Conservation (phyloP, 2,888 invertebrate genomes). For the Perizoma affinitatum region DNA sequence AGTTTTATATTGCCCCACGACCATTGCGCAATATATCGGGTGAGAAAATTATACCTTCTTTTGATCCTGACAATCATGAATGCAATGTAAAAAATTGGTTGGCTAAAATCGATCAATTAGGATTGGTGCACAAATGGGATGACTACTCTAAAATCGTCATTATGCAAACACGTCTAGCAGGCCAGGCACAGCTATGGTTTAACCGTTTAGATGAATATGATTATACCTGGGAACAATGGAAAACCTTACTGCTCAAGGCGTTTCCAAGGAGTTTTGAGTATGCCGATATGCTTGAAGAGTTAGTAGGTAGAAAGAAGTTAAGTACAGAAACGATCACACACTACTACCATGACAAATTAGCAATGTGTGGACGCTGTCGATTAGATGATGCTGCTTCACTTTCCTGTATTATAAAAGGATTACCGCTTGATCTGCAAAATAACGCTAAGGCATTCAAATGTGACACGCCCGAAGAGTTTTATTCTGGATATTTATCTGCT, state of each 20-base stretch:
- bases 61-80: slow-evolving; percentile 23
- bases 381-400: slow-evolving; percentile 37
- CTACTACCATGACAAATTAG: slow-evolving; percentile 46
- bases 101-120: slow-evolving; percentile 18
- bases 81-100: slow-evolving; percentile 9
- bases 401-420: slow-evolving; percentile 42
- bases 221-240: slow-evolving; percentile 44
- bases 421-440: slow-evolving; percentile 37
- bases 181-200: slow-evolving; percentile 42
- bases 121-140: slow-evolving; percentile 32
- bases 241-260: slow-evolving; percentile 37
- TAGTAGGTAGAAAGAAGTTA: slow-evolving; percentile 37
- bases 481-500: slow-evolving; percentile 38
- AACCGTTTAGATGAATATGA: slow-evolving; percentile 41
- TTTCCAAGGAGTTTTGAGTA: slow-evolving; percentile 43
- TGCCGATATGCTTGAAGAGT: slow-evolving; percentile 35
- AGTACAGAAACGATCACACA: slow-evolving; percentile 37
- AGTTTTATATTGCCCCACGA: too few species aligned
- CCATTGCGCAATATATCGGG: too few species aligned
- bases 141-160: slow-evolving; percentile 37
- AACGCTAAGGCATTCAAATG: slow-evolving; percentile 44
- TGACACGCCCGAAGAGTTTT: slow-evolving; percentile 37
- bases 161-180: slow-evolving; percentile 39
- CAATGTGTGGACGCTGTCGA: slow-evolving; percentile 44
- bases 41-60: too few species aligned